Evolutionary conservation across 2,797 vertebrate genomes (phyloP), one percentile per base, ranked within the genome.

Genomic region (Telmatherina bonti): DNA sequence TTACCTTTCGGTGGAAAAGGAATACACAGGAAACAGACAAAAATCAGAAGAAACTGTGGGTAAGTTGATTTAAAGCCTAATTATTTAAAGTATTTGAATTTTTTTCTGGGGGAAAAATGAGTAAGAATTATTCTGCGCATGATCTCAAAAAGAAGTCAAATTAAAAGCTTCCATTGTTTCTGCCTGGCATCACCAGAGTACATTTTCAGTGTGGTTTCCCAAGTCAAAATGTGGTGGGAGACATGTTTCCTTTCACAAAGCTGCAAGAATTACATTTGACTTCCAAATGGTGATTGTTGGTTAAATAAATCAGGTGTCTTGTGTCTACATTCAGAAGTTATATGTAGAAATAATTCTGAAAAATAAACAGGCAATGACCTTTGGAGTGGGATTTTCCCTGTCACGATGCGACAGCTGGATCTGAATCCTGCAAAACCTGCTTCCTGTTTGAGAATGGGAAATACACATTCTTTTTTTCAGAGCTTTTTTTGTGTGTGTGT

Each of bases 391-490:
- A 79, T 83, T 90, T 89, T 87, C 90, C 91, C 85, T 73, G 81
- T 83, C 65, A 79, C 41, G 78, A 36, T 76, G 45, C 66, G 47
- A 90, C 89, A 91, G 90, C 89, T 91, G 90, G 85, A 79, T 79
- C 62, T 41, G 77, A 85, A 75, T 80, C 77, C 78, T 51, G 53
- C 72, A 77, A 84, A 90, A 89, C 68, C 81, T n/a, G 67, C 79
- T 93, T 93, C 93, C 93, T 93, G 93, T 93, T 90, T 88, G 74
- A 89, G 62, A 84, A 79, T 82, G 55, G 81, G 76, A 72, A 85
- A 78, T 64, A 78, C 75, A 74, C 13, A 31, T 65, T 38, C 22
- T 68, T 61, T 64, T 84, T 89, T 86, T 69, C 70, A 84, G 57
- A 52, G 61, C 49, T 79, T 72, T 70, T 61, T 51, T 53, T 5